phyloP scores from a whole-genome alignment of 2,797 vertebrate genomes.

The Micromesistius poutassou region DNA sequence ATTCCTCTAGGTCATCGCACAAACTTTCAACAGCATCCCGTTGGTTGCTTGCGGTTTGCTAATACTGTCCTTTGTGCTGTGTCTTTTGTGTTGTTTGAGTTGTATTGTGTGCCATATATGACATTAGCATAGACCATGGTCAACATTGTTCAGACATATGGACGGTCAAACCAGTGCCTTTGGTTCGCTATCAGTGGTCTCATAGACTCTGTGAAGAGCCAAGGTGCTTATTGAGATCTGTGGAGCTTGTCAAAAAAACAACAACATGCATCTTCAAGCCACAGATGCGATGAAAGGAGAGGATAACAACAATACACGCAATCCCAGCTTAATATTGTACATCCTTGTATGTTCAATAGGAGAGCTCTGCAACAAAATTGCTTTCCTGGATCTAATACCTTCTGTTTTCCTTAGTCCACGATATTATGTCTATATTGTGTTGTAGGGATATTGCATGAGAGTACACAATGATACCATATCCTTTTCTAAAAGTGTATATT shows the following conservation, averaged over 20 bases:
- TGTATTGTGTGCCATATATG: constrained; percentile 34
- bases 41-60: no score
- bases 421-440: constrained; percentile 25
- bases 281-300: constrained; percentile 14
- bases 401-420: constrained; percentile 34
- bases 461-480: background rate
- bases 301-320: constrained; percentile 46
- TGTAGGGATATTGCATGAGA: constrained; percentile 4
- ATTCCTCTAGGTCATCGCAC: no score
- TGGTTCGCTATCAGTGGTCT: constrained; percentile 39
- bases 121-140: constrained; percentile 19
- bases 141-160: constrained; percentile 47
- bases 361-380: constrained; percentile 36
- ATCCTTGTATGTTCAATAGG: constrained; percentile 49
- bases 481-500: background rate
- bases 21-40: no score
- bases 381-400: constrained; percentile 50
- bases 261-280: constrained; percentile 23
- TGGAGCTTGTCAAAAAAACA: constrained; percentile 24
- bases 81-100: background rate
- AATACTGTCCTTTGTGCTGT: no score
- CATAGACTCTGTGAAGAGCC: constrained; percentile 26
- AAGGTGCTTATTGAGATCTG: constrained; percentile 21
- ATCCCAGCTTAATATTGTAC: constrained; percentile 60
- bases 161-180: constrained; percentile 33